Conservation (phyloP, 2,888 invertebrate species). For the Protodeltote pygarga region DNA sequence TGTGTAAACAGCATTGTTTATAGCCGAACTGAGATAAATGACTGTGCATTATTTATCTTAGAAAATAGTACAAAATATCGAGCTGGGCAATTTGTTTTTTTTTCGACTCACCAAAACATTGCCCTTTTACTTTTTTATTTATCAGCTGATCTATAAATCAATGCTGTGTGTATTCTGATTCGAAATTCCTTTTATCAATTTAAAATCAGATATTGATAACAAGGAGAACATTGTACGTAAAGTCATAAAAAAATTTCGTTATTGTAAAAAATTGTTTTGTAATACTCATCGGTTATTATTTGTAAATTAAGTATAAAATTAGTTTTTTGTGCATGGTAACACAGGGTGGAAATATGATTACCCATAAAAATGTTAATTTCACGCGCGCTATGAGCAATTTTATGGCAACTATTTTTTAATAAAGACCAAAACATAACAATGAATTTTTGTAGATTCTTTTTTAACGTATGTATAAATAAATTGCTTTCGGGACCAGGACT, state of each 20-base stretch:
- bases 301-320: slow-evolving; percentile 58
- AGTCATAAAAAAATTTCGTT: slow-evolving; percentile 19
- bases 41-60: no score
- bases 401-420: slow-evolving; percentile 44
- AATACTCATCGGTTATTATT: slow-evolving; percentile 68
- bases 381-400: slow-evolving; percentile 41
- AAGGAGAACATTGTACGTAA: slow-evolving; percentile 30
- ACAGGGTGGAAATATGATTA: slow-evolving; percentile 68
- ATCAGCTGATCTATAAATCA: slow-evolving; percentile 13
- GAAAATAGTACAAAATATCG: no score
- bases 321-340: slow-evolving; percentile 68
- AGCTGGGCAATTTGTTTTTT: no score
- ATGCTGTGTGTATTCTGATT: slow-evolving; percentile 10
- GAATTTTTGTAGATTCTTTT: slow-evolving; percentile 57
- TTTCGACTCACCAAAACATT: no score
- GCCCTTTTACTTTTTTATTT: background rate
- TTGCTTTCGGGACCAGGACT: slow-evolving; percentile 73
- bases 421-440: slow-evolving; percentile 61
- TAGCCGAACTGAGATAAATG: slow-evolving; percentile 1
- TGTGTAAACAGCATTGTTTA: slow-evolving; percentile 2
- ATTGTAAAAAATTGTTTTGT: slow-evolving; percentile 41
- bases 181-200: slow-evolving; percentile 36
- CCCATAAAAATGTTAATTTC: slow-evolving; percentile 53
- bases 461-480: slow-evolving; percentile 43
- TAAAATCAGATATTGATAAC: slow-evolving; percentile 35